Conservation (phyloP, 2,888 invertebrate genomes). For the Autographa gamma region DNA sequence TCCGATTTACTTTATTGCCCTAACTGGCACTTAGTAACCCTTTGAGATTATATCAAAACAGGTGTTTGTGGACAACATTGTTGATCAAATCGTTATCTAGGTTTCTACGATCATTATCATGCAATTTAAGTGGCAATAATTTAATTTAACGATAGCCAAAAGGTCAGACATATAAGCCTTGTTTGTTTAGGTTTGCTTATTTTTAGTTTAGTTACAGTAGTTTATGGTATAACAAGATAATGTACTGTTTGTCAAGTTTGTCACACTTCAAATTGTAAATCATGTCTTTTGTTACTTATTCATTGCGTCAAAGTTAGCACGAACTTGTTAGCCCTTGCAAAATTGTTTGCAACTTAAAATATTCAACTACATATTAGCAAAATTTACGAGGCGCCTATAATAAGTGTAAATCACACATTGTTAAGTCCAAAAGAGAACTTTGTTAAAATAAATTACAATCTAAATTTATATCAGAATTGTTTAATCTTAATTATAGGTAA, state of each 20-base stretch:
- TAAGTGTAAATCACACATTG: too few species aligned
- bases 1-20: not conserved
- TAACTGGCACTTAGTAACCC: not conserved
- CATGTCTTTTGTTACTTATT: not conserved
- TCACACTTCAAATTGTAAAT: slow-evolving; percentile 3
- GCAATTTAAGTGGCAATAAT: slow-evolving; percentile 8
- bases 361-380: not conserved
- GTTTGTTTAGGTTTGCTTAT: not conserved
- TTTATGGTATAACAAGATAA: slow-evolving; percentile 2
- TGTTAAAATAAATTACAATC: not conserved
- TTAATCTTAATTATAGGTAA: slow-evolving; percentile 8
- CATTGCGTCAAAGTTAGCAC: not conserved
- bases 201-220: not conserved
- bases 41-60: slow-evolving; percentile 1
- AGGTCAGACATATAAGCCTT: not conserved
- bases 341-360: not conserved
- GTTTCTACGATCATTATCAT: slow-evolving; percentile 4
- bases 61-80: slow-evolving; percentile 6
- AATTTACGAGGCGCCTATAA: too few species aligned
- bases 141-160: slow-evolving; percentile 3
- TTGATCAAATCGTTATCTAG: slow-evolving; percentile 1
- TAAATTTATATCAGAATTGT: not conserved
- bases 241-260: not conserved
- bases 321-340: not conserved
- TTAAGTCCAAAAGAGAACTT: too few species aligned